Evolutionary conservation across 2,888 invertebrate genomes (phyloP), one percentile per base, ranked within the genome.

Genomic region (Amphiduros pacificus): DNA sequence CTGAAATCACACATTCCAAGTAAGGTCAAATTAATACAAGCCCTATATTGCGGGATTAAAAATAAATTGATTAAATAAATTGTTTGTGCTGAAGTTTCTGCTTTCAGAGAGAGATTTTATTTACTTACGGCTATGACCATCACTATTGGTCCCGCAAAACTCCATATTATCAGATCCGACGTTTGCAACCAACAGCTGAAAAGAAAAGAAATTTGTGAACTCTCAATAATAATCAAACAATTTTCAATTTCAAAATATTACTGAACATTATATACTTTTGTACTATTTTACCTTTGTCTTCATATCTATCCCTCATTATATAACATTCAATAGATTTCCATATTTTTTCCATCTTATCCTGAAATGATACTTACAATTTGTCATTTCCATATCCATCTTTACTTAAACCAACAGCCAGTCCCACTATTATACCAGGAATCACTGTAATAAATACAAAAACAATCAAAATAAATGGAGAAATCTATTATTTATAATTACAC

Each of bases 341-440:
- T n/a, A n/a, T n/a, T n/a, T 31, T 31, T n/a, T 51, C 4, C 20
- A 17, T 17, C 29, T 2, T 2, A 11, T 44, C n/a, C n/a, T 6
- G 6, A 44, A 44, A 6, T 44, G 44, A 36, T 51, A 89, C 92
- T 90, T 83, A 94, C 94, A 95, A 95, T 65, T 92, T 88, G 74
- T 91, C 90, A 79, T 93, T 95, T 73, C 95, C 96, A 81, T 96
- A 97, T 79, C 94, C 94, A 75, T 95, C 94, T 40, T 94, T 94
- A 60, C 94, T 87, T 0, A 96, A 93, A 0, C 94, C 93, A 28
- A 95, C 93, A 2, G 95, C 91, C 26, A 97, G 85, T 32, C 93
- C 93, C 0, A 96, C 92, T 52, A 92, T 88, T 17, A 96, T 89
- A 0, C 95, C 94, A 0, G 97, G 96, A 59, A 81, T 74, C 4